Percentiles rank a stretch among this genome's conserved stretches.
Conservation (phyloP, 2,113 vertebrate species). For the Tragelaphus imberbis region DNA sequence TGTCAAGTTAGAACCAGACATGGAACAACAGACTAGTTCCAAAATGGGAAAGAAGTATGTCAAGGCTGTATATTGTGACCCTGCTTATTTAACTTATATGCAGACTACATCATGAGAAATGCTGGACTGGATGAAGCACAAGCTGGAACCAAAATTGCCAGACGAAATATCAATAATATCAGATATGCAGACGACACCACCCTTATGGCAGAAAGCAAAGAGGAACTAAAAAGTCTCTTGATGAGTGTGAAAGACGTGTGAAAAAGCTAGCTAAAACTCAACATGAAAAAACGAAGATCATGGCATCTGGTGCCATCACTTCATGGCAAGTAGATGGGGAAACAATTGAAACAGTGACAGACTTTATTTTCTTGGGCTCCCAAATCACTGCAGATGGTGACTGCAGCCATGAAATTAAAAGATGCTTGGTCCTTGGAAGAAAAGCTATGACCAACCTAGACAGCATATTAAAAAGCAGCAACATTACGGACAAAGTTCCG, state of each 20-base stretch:
- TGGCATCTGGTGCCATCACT: neutral
- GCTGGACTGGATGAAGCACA: neutral
- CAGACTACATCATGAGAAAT: neutral
- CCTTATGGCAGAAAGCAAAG: neutral
- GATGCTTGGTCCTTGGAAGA: neutral
- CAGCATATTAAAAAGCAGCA: neutral
- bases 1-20: neutral
- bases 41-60: neutral
- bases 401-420: neutral
- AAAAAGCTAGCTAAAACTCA: neutral
- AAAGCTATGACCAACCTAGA: neutral
- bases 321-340: neutral
- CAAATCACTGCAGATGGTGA: neutral
- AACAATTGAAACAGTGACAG: neutral
- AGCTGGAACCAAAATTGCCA: neutral
- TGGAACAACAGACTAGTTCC: neutral
- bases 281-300: neutral
- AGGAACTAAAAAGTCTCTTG: neutral
- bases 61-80: neutral
- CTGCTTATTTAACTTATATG: neutral
- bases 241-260: neutral
- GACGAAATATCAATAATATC: neutral
- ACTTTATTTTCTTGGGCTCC: neutral
- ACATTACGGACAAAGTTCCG: neutral
- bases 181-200: neutral